Percentiles rank a stretch among this genome's conserved stretches.
Evolutionary conservation across 2,113 vertebrate genomes (phyloP).

Genomic region (Lepidothrix coronata): DNA sequence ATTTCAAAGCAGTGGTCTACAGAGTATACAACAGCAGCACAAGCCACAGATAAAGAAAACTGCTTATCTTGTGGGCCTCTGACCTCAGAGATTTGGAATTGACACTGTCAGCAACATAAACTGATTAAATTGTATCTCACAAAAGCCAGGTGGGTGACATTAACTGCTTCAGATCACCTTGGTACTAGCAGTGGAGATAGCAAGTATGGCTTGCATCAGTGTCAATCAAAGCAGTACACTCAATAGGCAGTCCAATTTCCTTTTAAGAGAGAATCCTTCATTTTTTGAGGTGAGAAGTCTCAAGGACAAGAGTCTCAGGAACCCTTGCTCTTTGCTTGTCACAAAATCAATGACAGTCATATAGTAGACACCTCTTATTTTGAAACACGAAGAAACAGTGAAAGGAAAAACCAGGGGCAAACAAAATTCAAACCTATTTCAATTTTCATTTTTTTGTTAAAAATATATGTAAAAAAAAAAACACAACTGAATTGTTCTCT

Average conservation of each 20-base stretch:
- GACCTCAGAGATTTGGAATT: neutral
- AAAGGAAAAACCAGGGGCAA: neutral
- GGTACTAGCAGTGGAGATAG: neutral
- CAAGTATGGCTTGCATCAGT: neutral
- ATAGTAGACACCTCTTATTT: neutral
- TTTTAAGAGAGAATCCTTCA: neutral
- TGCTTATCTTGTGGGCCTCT: neutral
- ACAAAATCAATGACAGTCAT: neutral
- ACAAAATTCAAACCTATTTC: neutral
- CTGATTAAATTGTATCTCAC: neutral
- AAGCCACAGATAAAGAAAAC: neutral
- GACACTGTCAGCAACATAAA: neutral
- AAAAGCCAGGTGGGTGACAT: neutral
- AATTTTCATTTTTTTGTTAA: neutral
- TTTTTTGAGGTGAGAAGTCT: neutral
- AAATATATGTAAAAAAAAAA: neutral
- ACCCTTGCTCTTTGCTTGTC: neutral
- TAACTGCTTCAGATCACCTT: neutral
- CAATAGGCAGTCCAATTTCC: neutral
- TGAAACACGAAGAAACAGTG: neutral
- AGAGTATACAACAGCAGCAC: neutral
- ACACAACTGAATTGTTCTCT: slow-evolving; percentile 34
- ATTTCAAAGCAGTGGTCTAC: neutral
- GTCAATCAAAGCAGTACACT: neutral
- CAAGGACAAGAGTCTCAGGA: neutral